phyloP scores from a whole-genome alignment of 2,888 invertebrate species.

The Mythimna pallens region DNA sequence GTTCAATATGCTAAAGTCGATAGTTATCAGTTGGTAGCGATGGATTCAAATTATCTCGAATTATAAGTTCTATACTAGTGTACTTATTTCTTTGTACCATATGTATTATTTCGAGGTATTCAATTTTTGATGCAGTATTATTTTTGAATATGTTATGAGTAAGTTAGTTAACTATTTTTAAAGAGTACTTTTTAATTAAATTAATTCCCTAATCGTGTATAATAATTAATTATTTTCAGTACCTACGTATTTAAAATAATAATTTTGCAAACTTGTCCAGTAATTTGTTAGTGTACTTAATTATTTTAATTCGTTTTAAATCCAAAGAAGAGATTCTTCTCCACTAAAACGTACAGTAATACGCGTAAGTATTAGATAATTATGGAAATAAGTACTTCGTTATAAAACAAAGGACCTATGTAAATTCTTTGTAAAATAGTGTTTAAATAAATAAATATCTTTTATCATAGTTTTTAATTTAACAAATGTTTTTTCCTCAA shows the following conservation, averaged over 20 bases:
- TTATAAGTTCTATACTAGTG: no score
- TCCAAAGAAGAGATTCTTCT: slow-evolving; percentile 69
- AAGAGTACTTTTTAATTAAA: neutral
- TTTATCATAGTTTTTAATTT: neutral
- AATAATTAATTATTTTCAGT: neutral
- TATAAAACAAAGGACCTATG: neutral
- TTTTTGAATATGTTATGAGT: neutral
- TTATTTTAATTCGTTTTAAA: slow-evolving; percentile 21
- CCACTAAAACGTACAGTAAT: slow-evolving; percentile 65
- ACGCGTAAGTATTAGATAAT: neutral
- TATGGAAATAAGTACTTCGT: neutral
- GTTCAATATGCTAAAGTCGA: no score
- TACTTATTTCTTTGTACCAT: no score
- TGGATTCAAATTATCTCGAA: no score
- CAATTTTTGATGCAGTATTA: neutral
- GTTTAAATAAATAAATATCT: neutral
- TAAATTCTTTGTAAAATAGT: neutral
- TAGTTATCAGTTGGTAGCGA: no score
- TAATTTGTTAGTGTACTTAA: slow-evolving; percentile 13
- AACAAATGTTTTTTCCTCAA: no score
- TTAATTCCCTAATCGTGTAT: neutral
- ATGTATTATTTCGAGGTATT: no score
- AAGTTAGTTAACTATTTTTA: neutral
- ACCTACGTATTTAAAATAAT: neutral
- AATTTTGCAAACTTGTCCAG: neutral